These are phyloP conservation scores for Hypolimnas misippus DNA, from an alignment of 2,888 invertebrate genomes.

Conservation along the genomic window DNA sequence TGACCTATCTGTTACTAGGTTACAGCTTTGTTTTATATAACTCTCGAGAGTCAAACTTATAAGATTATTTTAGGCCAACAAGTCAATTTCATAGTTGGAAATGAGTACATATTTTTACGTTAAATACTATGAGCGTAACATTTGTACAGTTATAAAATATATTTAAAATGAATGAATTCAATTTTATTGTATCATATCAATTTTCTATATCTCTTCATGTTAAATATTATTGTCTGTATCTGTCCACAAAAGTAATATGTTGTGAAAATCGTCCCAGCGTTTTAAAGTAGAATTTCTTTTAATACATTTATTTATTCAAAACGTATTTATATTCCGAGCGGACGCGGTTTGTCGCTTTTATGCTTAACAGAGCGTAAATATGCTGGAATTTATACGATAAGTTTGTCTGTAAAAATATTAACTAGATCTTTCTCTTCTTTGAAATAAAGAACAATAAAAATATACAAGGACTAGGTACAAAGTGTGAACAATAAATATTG, in stretches of 20 bases:
- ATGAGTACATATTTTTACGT: too few relatives aligned
- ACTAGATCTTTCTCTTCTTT: neutral
- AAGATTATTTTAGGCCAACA: too few relatives aligned
- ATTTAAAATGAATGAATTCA: too few relatives aligned
- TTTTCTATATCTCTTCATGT: too few relatives aligned
- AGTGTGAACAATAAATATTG: neutral
- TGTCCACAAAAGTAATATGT: neutral
- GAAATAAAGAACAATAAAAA: neutral
- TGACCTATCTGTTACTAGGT: too few relatives aligned
- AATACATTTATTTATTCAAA: slow-evolving; percentile 7
- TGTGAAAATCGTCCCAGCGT: neutral
- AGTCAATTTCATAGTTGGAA: too few relatives aligned
- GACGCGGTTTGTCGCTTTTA: slow-evolving; percentile 10
- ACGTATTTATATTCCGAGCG: slow-evolving; percentile 2
- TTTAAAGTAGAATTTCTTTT: neutral
- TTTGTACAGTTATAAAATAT: too few relatives aligned
- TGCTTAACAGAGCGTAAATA: slow-evolving; percentile 11
- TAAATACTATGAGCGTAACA: too few relatives aligned
- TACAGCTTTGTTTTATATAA: too few relatives aligned
- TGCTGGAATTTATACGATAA: slow-evolving; percentile 5
- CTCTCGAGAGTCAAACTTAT: too few relatives aligned
- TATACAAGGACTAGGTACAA: neutral
- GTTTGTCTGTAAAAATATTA: neutral
- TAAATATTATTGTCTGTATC: neutral
- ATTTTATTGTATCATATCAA: too few relatives aligned